Base-by-base conservation (phyloP, 2,888 invertebrate species). In the Ctenicera cuprea region DNA sequence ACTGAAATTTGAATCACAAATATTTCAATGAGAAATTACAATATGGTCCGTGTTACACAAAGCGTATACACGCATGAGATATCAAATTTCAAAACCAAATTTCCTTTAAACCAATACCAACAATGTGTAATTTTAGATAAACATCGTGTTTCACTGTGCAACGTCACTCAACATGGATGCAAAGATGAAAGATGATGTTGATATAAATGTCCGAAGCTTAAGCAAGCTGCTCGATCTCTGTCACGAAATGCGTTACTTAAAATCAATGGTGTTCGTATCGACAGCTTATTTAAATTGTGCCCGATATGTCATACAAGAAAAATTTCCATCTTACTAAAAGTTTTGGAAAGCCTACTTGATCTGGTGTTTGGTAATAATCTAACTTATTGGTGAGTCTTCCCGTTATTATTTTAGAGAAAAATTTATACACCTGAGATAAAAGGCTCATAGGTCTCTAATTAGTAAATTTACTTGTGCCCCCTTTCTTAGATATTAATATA, bases 271-370 rank as follows among this genome's bases (percentile, higher is more conserved):
- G 30, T 82, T 85, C 67, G 83, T 86, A 20, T 87, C 86, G 3
- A 87, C 86, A 9, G 85, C 86, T 0, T 86, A 84, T 73, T 85
- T 86, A 3, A 83, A 86, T 70, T 86, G 81, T 62, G 83, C 75
- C 75, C 83, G 79, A 69, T 74, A 33, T 20, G 71, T 79, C 16
- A 87, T 88, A 33, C 86, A 85, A 16, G 88, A 89, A 79, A 84
- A 84, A 75, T 85, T 88, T n/a, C n/a, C n/a, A n/a, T n/a, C n/a
- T n/a, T n/a, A n/a, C n/a, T n/a, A n/a, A n/a, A n/a, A n/a, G n/a
- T n/a, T n/a, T n/a, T n/a, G n/a, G n/a, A n/a, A n/a, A n/a, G n/a
- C n/a, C n/a, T n/a, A n/a, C n/a, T n/a, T n/a, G n/a, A n/a, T n/a
- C n/a, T n/a, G n/a, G n/a, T n/a, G n/a, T n/a, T n/a, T n/a, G n/a